phyloP scores from a whole-genome alignment of 2,888 invertebrate genomes.

The Ectemnius cavifrons region DNA sequence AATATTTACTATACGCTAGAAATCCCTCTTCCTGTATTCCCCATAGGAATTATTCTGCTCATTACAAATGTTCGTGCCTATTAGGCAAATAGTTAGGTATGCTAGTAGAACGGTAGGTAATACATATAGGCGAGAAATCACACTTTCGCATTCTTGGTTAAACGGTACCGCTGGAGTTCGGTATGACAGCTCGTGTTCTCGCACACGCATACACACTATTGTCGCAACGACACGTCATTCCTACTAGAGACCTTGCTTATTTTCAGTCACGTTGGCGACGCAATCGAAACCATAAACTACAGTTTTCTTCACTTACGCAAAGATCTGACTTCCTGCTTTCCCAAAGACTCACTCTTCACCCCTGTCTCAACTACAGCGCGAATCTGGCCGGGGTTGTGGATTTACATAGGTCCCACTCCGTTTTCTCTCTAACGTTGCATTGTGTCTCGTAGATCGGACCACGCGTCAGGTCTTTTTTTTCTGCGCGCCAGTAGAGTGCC shows the following conservation, averaged over 20 bases:
- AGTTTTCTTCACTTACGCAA: conserved; percentile 32
- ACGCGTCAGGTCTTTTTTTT: conserved; percentile 33
- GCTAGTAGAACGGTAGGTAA: too few relatives aligned
- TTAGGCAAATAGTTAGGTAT: too few relatives aligned
- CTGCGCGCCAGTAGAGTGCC: conserved; percentile 10
- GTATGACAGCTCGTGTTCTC: too few relatives aligned
- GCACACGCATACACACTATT: too few relatives aligned
- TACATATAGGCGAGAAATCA: too few relatives aligned
- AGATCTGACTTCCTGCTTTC: conserved; percentile 33
- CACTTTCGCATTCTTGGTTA: too few relatives aligned
- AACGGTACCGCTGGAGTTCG: too few relatives aligned
- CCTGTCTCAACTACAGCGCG: background rate
- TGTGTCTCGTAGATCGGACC: conserved; percentile 54
- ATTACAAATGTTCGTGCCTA: too few relatives aligned
- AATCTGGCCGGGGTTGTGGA: conserved; percentile 22
- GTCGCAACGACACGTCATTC: background rate
- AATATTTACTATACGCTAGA: background rate
- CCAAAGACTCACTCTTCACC: conserved; percentile 17
- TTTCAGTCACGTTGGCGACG: background rate
- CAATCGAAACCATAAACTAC: conserved; percentile 15
- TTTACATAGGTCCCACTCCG: conserved; percentile 16
- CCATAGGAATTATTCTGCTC: too few relatives aligned
- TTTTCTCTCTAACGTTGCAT: conserved; percentile 55
- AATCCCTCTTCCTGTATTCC: background rate
- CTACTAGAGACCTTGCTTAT: background rate